Evolutionary conservation across 2,888 invertebrate genomes (phyloP), one percentile per base, ranked within the genome.

Genomic region (Acleris emargana): DNA sequence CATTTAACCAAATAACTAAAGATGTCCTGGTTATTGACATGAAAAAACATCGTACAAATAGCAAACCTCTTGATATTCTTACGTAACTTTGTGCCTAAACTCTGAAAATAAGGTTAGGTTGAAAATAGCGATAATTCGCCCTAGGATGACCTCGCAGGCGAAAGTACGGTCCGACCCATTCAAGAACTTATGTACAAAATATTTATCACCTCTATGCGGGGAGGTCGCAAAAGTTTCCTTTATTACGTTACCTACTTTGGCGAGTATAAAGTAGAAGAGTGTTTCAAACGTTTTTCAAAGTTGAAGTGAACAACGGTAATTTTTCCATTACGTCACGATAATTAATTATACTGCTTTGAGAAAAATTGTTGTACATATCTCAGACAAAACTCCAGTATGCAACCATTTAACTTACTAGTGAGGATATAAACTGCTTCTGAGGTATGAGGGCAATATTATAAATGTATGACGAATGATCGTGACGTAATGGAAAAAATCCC

Each of bases 131-230:
- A 58, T 64, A 64, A 64, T 47, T 64, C 47, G 58, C 22, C 18
- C 47, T 47, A 17, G 38, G n/a, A 38, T 38, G 53, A 54, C 58
- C 59, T 50, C 58, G 53, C 54, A 49, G 58, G 9, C 42, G 54
- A 59, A 64, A 64, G 64, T 64, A 64, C 64, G 64, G 64, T 64
- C 64, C 42, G 22, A 22, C 18, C 49, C 54, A 54, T 64, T 64
- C 54, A 49, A 45, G 53, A 64, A 64, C 64, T 59, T 64, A 59
- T 64, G 64, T 64, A 53, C 64, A 59, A 64, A 59, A 64, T 64
- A 64, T 64, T 54, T 64, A 64, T 64, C 64, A 28, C 64, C 25
- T 45, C 64, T 50, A 54, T 59, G 16, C 42, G 58, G 43, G 42
- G 52, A 22, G 22, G 52, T 38, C 54, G 49, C 42, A 53, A 64